A percentile compares a stretch with the other conserved stretches of the same genome.
Evolutionary conservation across 2,797 vertebrate species (phyloP).

Genomic region (Neomorphus geoffroyi): DNA sequence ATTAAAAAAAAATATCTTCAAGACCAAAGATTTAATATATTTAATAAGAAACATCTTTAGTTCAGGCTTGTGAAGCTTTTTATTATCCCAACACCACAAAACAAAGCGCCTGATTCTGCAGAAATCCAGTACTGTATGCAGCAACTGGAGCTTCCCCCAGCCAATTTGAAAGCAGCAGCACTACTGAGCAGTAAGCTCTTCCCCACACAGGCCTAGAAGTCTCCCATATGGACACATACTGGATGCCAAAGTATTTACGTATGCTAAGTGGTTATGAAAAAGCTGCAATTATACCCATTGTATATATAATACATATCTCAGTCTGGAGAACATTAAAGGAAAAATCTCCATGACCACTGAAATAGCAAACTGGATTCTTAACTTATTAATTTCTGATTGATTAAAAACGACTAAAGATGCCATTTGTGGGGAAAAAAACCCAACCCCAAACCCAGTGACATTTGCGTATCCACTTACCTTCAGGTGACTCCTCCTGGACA

Average conservation of each 20-base stretch:
- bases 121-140: not conserved
- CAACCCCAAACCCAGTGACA: not conserved
- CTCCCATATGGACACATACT: not conserved
- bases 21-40: not conserved
- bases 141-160: not conserved
- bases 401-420: not conserved
- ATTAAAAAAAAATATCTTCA: not conserved
- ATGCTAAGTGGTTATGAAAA: not conserved
- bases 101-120: not conserved
- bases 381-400: not conserved
- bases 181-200: not conserved
- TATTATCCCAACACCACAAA: not conserved
- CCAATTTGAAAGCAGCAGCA: not conserved
- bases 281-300: accelerated
- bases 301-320: not conserved
- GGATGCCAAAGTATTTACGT: not conserved
- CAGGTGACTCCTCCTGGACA: constrained; percentile 95
- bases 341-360: not conserved
- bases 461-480: constrained; percentile 79
- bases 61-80: not conserved
- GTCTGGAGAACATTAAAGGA: not conserved
- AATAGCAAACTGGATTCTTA: not conserved
- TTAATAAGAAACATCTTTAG: not conserved
- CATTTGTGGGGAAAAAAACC: accelerated
- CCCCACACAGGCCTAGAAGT: not conserved